Conservation (phyloP, 2,113 vertebrate genomes). For the Climacteris rufus region DNA sequence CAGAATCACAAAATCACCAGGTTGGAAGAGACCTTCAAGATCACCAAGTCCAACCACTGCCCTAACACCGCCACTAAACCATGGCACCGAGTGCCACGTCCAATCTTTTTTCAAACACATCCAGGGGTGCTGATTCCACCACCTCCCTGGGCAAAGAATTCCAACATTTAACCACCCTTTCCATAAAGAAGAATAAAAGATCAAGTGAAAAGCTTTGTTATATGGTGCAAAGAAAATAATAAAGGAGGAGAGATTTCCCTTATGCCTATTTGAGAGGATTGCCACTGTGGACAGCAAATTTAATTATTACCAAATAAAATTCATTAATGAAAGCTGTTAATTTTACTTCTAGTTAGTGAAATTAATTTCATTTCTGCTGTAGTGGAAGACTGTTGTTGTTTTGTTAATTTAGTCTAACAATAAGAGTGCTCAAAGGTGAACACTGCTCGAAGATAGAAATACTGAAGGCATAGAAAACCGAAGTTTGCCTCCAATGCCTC, state of each 20-base stretch:
- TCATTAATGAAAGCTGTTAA: neutral
- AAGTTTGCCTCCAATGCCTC: neutral
- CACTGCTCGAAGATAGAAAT: neutral
- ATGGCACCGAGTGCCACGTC: too few relatives aligned
- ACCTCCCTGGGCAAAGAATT: too few relatives aligned
- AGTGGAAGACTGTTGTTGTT: neutral
- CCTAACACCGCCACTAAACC: too few relatives aligned
- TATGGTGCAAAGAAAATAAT: neutral
- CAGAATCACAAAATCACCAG: too few relatives aligned
- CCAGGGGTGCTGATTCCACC: too few relatives aligned
- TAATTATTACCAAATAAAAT: neutral
- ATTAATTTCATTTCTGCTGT: neutral
- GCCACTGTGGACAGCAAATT: neutral
- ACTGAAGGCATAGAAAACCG: neutral
- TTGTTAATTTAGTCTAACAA: neutral
- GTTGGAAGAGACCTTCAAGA: too few relatives aligned
- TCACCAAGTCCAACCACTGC: too few relatives aligned
- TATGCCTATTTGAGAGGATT: neutral
- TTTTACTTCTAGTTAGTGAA: neutral
- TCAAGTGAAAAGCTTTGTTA: neutral
- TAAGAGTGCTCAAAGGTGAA: neutral
- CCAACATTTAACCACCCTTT: too few relatives aligned
- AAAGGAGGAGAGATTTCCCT: neutral
- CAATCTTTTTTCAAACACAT: too few relatives aligned
- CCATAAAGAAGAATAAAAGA: neutral